A percentile compares a stretch with the other conserved stretches of the same genome.
These are phyloP conservation scores for Dendropsophus ebraccatus DNA, from an alignment of 2,113 vertebrate species.

Conservation along the genomic window DNA sequence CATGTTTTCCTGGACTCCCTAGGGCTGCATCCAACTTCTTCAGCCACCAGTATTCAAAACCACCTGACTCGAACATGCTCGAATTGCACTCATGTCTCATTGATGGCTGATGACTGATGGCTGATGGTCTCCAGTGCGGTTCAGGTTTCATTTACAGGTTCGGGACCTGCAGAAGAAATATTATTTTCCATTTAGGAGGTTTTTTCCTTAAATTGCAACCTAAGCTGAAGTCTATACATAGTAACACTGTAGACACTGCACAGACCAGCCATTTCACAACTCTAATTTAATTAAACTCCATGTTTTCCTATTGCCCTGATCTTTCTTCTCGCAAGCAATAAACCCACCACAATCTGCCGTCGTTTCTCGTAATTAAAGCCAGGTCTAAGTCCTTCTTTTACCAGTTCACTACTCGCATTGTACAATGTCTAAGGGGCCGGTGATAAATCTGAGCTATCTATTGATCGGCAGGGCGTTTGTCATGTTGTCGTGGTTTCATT, in stretches of 20 bases:
- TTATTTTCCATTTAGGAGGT: not conserved
- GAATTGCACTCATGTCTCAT: too few species aligned
- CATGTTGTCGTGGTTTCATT: not conserved
- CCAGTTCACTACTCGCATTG: not conserved
- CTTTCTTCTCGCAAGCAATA: not conserved
- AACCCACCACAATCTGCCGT: not conserved
- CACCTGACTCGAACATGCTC: too few species aligned
- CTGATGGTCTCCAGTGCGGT: too few species aligned
- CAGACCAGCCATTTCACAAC: not conserved
- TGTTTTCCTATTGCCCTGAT: not conserved
- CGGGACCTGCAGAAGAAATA: not conserved
- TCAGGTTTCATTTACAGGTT: not conserved
- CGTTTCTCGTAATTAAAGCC: not conserved
- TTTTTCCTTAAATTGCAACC: not conserved
- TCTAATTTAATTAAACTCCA: not conserved
- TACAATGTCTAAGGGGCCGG: too few species aligned
- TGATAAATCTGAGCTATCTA: not conserved
- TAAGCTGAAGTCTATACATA: too few species aligned
- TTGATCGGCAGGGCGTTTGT: not conserved
- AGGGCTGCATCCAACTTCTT: too few species aligned
- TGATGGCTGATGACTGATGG: too few species aligned
- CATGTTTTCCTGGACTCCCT: too few species aligned
- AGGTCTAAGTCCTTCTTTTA: not conserved
- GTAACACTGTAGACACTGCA: not conserved
- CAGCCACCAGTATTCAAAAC: too few species aligned